Conservation (phyloP, 1,140 invertebrate species). For the Brachionus manjavacas region DNA sequence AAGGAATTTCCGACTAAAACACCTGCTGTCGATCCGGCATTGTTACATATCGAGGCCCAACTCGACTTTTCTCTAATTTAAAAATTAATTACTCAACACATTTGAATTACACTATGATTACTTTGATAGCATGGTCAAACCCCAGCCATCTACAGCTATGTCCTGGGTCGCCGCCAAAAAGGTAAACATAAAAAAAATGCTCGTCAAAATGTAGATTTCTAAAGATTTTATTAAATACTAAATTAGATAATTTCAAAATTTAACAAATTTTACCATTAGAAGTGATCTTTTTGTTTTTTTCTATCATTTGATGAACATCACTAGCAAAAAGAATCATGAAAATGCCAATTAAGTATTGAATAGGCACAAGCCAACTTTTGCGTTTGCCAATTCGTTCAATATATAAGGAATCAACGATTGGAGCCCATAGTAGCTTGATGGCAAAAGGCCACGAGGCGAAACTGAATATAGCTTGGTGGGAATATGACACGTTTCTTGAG, state of each 20-base stretch:
- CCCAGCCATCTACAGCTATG: slow-evolving; percentile 99
- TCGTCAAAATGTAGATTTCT: slow-evolving; percentile 73
- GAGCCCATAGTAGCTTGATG: slow-evolving; percentile 94
- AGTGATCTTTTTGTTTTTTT: slow-evolving; percentile 43
- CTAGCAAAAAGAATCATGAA: slow-evolving; percentile 46
- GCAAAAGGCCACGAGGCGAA: slow-evolving; percentile 94
- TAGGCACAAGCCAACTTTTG: slow-evolving; percentile 94
- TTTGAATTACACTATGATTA: slow-evolving; percentile 49
- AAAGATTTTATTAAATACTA: slow-evolving; percentile 68
- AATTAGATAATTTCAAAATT: slow-evolving; percentile 60
- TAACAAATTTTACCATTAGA: background rate
- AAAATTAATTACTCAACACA: background rate
- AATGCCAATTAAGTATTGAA: slow-evolving; percentile 68
- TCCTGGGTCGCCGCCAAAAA: slow-evolving; percentile 97
- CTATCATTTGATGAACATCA: slow-evolving; percentile 50
- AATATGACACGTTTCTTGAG: slow-evolving; percentile 80
- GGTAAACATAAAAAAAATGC: slow-evolving; percentile 83
- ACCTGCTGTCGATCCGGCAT: slow-evolving; percentile 89
- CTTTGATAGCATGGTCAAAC: slow-evolving; percentile 92
- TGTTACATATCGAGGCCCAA: slow-evolving; percentile 98
- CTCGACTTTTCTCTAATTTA: slow-evolving; percentile 75
- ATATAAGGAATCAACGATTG: slow-evolving; percentile 88
- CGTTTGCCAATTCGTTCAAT: slow-evolving; percentile 75
- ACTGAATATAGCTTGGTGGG: slow-evolving; percentile 85
- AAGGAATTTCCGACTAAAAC: slow-evolving; percentile 88